Base-by-base conservation (phyloP, 37 sponge, comb jelly and placozoan genomes). In the Ephydatia muelleri region DNA sequence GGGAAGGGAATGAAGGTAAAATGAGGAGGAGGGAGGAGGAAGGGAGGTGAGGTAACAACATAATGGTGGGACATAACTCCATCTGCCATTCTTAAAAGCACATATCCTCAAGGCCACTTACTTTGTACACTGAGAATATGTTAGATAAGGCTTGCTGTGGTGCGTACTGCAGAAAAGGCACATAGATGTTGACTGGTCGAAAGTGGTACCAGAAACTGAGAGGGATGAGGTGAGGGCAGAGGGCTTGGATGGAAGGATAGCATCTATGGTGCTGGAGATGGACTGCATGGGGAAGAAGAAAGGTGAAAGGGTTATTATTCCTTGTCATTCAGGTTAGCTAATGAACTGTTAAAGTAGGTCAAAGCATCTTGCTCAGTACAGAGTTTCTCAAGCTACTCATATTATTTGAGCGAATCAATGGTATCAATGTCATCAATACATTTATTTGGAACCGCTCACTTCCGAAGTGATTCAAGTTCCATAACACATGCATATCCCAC, bases 131-230 rank as follows among this genome's bases (percentile, higher is more conserved):
- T 22, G 28, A 25, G 70, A 85, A 87, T 21, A 91, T 91, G 48
- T 79, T 83, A 3, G 71, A 80, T 30, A 91, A 72, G 49, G 91
- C 87, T 67, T 91, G 39, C n/a, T 87, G 91, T 33, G 91, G 91
- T 12, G 91, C 90, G 81, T 67, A 84, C 19, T 76, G 85, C 16
- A 90, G 70, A 36, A 81, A 84, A 2, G 80, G 85, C 0, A 90
- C 77, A 29, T 80, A 72, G 48, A 90, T 0, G 85, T 32, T 25
- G 71, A 71, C 5, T 76, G 67, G 30, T 33, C 79, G 73, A 84
- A 89, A 5, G 89, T 67, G 32, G 49, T 67, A 22, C 84, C 48
- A 5, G 67, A 68, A 3, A 87, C 82, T 0, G 36, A 19, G 3
- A 81, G 68, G 38, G 81, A 5, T 0, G 72, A 33, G 31, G 34